These are phyloP conservation scores for Enoplolaimus lenunculus DNA, from an alignment of 2,888 invertebrate species.

Conservation along the genomic window DNA sequence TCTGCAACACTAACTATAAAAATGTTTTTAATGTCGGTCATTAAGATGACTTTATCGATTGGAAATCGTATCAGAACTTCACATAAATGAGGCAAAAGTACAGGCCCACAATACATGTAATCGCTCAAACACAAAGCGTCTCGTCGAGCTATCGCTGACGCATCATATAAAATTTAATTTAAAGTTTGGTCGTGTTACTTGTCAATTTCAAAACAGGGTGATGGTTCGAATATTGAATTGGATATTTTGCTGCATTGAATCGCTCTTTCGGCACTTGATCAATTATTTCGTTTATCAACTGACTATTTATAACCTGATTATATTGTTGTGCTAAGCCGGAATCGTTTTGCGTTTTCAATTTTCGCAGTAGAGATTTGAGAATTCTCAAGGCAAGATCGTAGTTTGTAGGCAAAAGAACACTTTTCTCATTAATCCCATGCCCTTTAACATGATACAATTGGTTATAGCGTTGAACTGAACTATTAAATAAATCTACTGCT, in stretches of 20 bases:
- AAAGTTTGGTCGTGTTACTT: not conserved
- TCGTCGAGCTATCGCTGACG: not conserved
- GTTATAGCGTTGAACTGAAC: not conserved
- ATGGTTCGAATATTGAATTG: not conserved
- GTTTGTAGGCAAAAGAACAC: not conserved
- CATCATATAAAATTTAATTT: not conserved
- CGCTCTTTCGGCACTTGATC: not conserved
- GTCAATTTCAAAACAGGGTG: not conserved
- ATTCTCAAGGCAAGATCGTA: not conserved
- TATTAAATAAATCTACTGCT: not conserved
- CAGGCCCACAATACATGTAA: not conserved
- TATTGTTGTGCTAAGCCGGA: not conserved
- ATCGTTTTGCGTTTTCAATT: not conserved
- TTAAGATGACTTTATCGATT: not conserved
- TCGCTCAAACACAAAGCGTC: not conserved
- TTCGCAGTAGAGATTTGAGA: not conserved
- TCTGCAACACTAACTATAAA: not conserved
- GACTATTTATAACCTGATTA: not conserved
- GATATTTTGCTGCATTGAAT: not conserved
- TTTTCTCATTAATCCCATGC: not conserved
- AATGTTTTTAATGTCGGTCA: not conserved
- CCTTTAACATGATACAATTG: not conserved
- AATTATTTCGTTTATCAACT: not conserved
- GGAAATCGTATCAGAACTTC: not conserved
- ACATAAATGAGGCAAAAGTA: not conserved